These are phyloP conservation scores for Cylindroiulus punctatus DNA, from an alignment of 2,888 invertebrate species.

Conservation along the genomic window DNA sequence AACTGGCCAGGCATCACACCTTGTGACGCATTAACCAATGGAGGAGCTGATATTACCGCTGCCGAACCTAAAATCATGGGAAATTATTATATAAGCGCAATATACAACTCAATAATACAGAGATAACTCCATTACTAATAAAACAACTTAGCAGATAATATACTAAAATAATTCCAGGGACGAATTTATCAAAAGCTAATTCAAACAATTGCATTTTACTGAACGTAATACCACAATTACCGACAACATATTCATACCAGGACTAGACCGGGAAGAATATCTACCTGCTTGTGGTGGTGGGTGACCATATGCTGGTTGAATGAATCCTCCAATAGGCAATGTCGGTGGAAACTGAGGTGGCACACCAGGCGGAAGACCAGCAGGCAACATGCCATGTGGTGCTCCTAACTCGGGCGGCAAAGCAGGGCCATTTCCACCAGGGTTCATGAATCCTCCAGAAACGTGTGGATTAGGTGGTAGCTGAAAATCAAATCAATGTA, in stretches of 20 bases:
- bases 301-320: not conserved
- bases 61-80: not conserved
- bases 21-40: slow-evolving; percentile 31
- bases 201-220: too few species aligned
- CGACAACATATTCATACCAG: not conserved
- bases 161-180: not conserved
- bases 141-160: not conserved
- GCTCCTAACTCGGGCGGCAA: slow-evolving; percentile 39
- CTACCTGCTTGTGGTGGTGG: slow-evolving; percentile 44
- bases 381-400: slow-evolving; percentile 26
- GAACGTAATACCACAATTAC: not conserved
- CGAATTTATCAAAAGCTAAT: too few species aligned
- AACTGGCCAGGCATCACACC: not conserved
- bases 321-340: not conserved
- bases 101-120: too few species aligned
- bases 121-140: not conserved
- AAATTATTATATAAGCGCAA: too few species aligned
- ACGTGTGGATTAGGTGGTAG: slow-evolving; percentile 53
- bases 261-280: not conserved
- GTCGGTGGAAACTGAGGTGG: slow-evolving; percentile 36
- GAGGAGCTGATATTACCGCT: slow-evolving; percentile 40
- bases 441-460: slow-evolving; percentile 25
- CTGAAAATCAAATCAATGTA: not conserved
- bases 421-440: not conserved
- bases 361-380: slow-evolving; percentile 31